Evolutionary conservation across 1,140 invertebrate genomes (phyloP), one percentile per base, ranked within the genome.

Genomic region (Lethrus apterus): DNA sequence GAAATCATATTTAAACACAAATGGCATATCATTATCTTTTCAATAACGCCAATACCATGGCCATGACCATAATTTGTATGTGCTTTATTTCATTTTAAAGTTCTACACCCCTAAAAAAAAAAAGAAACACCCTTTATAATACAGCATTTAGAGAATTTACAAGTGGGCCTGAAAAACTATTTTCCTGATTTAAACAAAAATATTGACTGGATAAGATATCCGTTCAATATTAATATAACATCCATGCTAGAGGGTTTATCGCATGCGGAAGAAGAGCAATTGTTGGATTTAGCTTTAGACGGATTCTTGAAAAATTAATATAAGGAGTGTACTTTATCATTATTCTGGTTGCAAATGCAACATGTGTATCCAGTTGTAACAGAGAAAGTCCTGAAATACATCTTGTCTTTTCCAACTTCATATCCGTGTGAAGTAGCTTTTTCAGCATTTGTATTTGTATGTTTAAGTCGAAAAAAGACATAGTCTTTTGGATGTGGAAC

Each of bases 121-220:
- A n/a, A n/a, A n/a, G n/a, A n/a, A n/a, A n/a, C n/a, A n/a, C n/a
- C n/a, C n/a, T n/a, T n/a, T n/a, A 40, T 40, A 40, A 40, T n/a
- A 40, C 19, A 40, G 36, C 21, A 40, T 40, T 23, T 40, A 24
- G 21, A 23, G 18, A 17, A 17, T 40, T 23, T 23, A 10, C n/a
- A 26, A 40, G 36, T 40, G 18, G 36, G 36, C 36, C 21, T 40
- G 21, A 40, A 35, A 35, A 35, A 35, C 33, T 35, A 35, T 35
- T 18, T 7, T 18, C 33, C 33, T 18, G 33, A 35, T 18, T 35
- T 35, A 41, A 41, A 41, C 38, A 41, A 41, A 41, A 41, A 41
- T 41, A 41, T 41, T 41, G 26, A 43, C 3, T 43, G 41, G 36
- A 40, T 40, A 40, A 43, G 17, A 31, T 43, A 43, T 43, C 41